Conservation (phyloP, 2,888 invertebrate genomes). For the Platypus cylindrus region DNA sequence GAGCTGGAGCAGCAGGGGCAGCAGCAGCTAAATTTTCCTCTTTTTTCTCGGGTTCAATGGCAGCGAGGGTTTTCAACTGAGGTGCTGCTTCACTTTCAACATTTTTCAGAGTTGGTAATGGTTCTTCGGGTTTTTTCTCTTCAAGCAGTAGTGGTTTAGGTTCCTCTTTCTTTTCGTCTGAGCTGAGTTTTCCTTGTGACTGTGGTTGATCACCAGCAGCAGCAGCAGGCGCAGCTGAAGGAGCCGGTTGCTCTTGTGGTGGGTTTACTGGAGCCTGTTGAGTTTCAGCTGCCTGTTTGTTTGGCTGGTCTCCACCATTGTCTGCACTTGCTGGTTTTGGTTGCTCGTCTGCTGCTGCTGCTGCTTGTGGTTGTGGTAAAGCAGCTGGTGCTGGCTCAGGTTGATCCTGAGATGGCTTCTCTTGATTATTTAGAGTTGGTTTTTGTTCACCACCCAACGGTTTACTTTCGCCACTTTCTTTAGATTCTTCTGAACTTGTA, state of each 20-base stretch:
- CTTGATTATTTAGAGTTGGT: neutral
- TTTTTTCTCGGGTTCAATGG: slow-evolving; percentile 7
- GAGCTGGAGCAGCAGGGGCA: slow-evolving; percentile 14
- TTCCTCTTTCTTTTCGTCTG: slow-evolving; percentile 6
- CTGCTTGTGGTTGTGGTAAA: slow-evolving; percentile 4
- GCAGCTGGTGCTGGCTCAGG: slow-evolving; percentile 1
- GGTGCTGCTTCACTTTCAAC: slow-evolving; percentile 11
- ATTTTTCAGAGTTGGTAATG: slow-evolving; percentile 11
- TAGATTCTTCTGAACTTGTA: slow-evolving; percentile 23
- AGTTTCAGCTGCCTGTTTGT: slow-evolving; percentile 17
- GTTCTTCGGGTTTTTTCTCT: slow-evolving; percentile 5
- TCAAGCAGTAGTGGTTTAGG: slow-evolving; percentile 2
- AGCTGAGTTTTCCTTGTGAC: slow-evolving; percentile 16
- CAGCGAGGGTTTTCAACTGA: slow-evolving; percentile 7
- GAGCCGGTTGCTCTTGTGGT: slow-evolving; percentile 3
- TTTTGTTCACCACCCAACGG: slow-evolving; percentile 1
- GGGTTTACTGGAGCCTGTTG: neutral
- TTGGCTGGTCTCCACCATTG: too few species aligned
- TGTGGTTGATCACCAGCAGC: too few species aligned
- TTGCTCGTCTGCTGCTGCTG: slow-evolving; percentile 4
- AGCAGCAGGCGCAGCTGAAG: too few species aligned
- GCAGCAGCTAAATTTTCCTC: slow-evolving; percentile 30
- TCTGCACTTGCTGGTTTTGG: too few species aligned
- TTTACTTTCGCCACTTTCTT: slow-evolving; percentile 17
- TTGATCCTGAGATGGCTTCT: slow-evolving; percentile 4